phyloP scores from a whole-genome alignment of 2,888 invertebrate genomes.

The Drosophila anomelani region DNA sequence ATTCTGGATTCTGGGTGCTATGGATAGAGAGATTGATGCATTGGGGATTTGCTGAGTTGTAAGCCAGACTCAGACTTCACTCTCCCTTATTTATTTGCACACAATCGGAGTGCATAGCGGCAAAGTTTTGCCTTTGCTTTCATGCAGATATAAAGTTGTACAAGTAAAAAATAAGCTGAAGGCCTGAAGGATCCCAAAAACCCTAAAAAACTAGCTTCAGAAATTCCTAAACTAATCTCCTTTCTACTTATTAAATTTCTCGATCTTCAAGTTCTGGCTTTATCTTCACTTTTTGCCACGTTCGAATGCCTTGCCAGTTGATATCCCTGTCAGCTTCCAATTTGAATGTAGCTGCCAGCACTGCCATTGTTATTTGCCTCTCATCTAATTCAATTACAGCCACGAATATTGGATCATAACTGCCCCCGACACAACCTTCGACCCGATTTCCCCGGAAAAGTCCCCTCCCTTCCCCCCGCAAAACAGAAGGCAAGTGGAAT shows the following conservation, averaged over 20 bases:
- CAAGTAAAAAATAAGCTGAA: not conserved
- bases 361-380: constrained; percentile 33
- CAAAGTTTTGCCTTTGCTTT: not conserved
- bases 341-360: constrained; percentile 43
- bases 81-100: not conserved
- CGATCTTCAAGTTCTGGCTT: not conserved
- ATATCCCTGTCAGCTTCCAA: constrained; percentile 35
- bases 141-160: not conserved
- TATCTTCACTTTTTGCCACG: not conserved
- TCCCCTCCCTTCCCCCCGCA: not conserved
- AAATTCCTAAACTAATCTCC: not conserved
- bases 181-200: not conserved
- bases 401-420: constrained; percentile 50
- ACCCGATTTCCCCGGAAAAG: constrained; percentile 8
- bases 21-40: not conserved
- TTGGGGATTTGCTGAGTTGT: constrained; percentile 14
- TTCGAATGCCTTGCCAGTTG: not conserved
- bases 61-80: not conserved
- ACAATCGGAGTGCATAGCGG: not conserved
- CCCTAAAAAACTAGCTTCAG: not conserved
- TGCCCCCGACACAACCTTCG: constrained; percentile 25
- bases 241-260: not conserved
- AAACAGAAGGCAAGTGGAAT: constrained; percentile 6
- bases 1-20: not conserved
- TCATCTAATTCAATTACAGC: constrained; percentile 45